A percentile compares a stretch with the other conserved stretches of the same genome.
These are phyloP conservation scores for Drosophila varians DNA, from an alignment of 1,140 invertebrate species.

Conservation along the genomic window DNA sequence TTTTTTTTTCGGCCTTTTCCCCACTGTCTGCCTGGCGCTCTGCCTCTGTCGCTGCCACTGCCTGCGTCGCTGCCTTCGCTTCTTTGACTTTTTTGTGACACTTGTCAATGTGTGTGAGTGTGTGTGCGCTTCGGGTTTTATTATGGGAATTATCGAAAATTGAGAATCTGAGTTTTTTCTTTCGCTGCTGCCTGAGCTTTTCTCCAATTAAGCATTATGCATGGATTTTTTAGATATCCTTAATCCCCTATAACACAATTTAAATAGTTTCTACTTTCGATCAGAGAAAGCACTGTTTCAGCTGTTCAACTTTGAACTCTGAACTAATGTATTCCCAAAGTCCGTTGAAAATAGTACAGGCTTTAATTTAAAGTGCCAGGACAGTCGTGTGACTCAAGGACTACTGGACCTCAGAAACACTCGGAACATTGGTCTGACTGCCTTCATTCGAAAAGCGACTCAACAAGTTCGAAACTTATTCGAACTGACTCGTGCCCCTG, in stretches of 20 bases:
- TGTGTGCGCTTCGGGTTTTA: constrained; percentile 69
- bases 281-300: background rate
- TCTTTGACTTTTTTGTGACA: constrained; percentile 56
- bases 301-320: background rate
- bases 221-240: too few relatives aligned
- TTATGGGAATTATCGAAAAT: constrained; percentile 81
- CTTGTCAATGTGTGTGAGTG: constrained; percentile 46
- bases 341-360: too few relatives aligned
- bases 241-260: too few relatives aligned
- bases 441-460: background rate
- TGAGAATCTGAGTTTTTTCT: constrained; percentile 52
- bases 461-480: constrained; percentile 42
- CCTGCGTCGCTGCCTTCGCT: background rate
- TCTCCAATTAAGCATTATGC: too few relatives aligned
- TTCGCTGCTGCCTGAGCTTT: constrained; percentile 24
- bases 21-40: constrained; percentile 32
- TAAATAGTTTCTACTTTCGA: background rate
- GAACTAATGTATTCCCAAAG: too few relatives aligned
- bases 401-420: too few relatives aligned
- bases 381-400: background rate
- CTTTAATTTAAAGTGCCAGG: too few relatives aligned
- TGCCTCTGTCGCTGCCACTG: constrained; percentile 39
- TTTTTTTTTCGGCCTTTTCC: constrained; percentile 25
- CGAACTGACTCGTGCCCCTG: constrained; percentile 54
- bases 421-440: too few relatives aligned